phyloP scores from a whole-genome alignment of 2,888 invertebrate species.

The Sipha maydis region DNA sequence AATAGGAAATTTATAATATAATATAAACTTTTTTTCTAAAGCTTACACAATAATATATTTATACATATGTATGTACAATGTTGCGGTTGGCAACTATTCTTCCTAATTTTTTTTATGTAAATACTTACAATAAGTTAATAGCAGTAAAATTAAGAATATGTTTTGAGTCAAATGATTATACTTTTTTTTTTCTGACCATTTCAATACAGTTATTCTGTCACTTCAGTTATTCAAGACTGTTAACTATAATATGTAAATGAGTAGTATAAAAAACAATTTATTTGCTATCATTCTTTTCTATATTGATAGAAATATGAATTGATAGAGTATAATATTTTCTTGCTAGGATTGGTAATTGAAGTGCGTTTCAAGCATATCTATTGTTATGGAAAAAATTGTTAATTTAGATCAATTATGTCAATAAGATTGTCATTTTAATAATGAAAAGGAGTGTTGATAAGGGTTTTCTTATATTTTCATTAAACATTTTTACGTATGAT shows the following conservation, averaged over 20 bases:
- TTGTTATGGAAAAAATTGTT: conserved; percentile 25
- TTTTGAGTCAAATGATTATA: conserved; percentile 46
- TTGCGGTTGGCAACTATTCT: conserved; percentile 42
- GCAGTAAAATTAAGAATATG: conserved; percentile 58
- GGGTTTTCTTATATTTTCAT: conserved; percentile 53
- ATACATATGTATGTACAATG: conserved; percentile 7
- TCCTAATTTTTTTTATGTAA: conserved; percentile 59
- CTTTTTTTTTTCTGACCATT: conserved; percentile 32
- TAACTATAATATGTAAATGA: conserved; percentile 24
- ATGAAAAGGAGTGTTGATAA: conserved; percentile 32
- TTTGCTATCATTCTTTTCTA: conserved; percentile 45
- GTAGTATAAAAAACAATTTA: conserved; percentile 5
- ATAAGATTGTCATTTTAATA: conserved; percentile 4
- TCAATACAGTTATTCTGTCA: conserved; percentile 13
- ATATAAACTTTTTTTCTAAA: conserved; percentile 24
- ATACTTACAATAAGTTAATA: conserved; percentile 58
- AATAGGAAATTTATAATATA: conserved; percentile 53
- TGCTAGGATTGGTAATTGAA: conserved; percentile 35
- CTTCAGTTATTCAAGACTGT: conserved; percentile 28
- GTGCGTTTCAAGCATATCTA: conserved; percentile 36
- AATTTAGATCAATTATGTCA: conserved; percentile 21
- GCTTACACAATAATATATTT: conserved; percentile 38
- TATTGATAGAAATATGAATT: conserved; percentile 27
- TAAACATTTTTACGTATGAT: conserved; percentile 37
- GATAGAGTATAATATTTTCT: background rate